Conservation (phyloP, 1,140 invertebrate species). For the Meloidogyne floridensis region DNA sequence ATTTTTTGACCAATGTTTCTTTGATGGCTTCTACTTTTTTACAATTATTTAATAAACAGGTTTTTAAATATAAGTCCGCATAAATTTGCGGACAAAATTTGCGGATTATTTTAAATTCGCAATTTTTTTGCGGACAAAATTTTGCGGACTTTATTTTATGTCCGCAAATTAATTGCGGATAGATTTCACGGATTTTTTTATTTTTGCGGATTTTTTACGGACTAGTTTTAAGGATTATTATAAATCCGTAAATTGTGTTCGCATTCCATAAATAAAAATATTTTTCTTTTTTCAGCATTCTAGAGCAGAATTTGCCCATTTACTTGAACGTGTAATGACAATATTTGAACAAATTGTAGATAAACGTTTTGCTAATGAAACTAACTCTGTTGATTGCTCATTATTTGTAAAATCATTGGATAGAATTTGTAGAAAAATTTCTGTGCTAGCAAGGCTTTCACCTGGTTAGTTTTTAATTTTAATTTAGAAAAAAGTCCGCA, state of each 20-base stretch:
- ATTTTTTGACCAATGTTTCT: constrained; percentile 44
- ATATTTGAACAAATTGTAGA: constrained; percentile 36
- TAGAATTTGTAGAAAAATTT: constrained; percentile 46
- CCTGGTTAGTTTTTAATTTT: constrained; percentile 18
- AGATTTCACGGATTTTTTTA: no score
- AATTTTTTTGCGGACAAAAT: no score
- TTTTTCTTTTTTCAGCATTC: constrained; percentile 19
- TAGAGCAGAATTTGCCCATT: constrained; percentile 27
- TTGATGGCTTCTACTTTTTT: constrained; percentile 28
- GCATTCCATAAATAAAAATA: no score
- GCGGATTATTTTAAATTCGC: no score
- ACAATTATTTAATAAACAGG: constrained; percentile 38
- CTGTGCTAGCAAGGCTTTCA: constrained; percentile 42
- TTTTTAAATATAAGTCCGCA: not conserved
- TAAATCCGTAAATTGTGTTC: no score
- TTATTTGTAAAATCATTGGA: constrained; percentile 49
- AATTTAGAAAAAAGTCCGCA: not conserved
- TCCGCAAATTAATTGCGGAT: no score
- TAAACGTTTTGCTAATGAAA: constrained; percentile 39
- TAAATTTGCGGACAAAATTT: no score
- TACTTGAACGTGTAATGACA: constrained; percentile 38
- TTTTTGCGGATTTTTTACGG: no score
- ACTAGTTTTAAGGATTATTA: no score
- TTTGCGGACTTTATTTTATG: no score
- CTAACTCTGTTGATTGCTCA: constrained; percentile 43